phyloP scores from a whole-genome alignment of 2,888 invertebrate genomes.

The Linyphia triangularis region DNA sequence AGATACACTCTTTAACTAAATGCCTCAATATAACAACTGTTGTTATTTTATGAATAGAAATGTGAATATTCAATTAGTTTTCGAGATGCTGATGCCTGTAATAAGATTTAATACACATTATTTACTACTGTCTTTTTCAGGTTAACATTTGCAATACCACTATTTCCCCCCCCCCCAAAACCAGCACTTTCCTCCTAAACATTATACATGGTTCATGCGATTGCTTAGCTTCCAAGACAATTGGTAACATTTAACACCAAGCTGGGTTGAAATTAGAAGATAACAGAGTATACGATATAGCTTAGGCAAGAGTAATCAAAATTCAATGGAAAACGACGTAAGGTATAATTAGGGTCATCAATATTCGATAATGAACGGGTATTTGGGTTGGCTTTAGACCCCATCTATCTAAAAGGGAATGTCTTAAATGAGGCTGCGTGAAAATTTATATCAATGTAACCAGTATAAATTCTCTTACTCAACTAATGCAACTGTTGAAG shows the following conservation, averaged over 20 bases:
- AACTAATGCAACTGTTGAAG: no score
- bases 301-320: not conserved
- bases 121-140: not conserved
- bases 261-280: not conserved
- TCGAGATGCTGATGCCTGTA: no score
- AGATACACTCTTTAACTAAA: no score
- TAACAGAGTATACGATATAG: not conserved
- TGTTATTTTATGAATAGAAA: no score
- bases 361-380: not conserved
- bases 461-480: no score
- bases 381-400: not conserved
- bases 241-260: not conserved
- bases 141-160: no score
- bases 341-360: not conserved
- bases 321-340: not conserved
- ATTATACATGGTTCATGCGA: not conserved
- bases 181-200: not conserved
- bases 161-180: no score
- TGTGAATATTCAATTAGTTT: no score
- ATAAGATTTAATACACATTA: no score
- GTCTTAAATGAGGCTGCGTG: not conserved
- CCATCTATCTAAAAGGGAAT: not conserved
- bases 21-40: no score
- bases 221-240: not conserved
- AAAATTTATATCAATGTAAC: no score